phyloP scores from a whole-genome alignment of 2,797 vertebrate genomes.

The Tiaroga cobitis region DNA sequence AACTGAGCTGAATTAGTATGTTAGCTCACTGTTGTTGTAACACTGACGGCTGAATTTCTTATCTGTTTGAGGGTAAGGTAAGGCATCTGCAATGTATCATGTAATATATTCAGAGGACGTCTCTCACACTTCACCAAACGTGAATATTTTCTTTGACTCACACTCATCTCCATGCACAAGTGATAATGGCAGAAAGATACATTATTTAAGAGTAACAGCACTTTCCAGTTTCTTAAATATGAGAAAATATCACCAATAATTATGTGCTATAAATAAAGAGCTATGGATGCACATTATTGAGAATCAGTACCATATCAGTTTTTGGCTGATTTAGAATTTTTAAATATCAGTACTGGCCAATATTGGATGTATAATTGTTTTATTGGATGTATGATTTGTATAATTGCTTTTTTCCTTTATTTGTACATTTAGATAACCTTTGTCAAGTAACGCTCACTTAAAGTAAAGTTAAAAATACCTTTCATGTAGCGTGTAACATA shows the following conservation, averaged over 20 bases:
- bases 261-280: neutral
- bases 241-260: neutral
- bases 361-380: neutral
- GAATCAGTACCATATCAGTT: neutral
- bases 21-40: constrained; percentile 23
- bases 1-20: constrained; percentile 14
- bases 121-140: neutral
- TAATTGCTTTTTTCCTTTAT: neutral
- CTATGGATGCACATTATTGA: neutral
- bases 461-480: too few species aligned
- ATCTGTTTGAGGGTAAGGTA: constrained; percentile 40
- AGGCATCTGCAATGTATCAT: constrained; percentile 39
- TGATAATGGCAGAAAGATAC: neutral
- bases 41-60: constrained; percentile 24
- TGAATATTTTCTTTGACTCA: neutral
- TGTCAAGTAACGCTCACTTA: neutral
- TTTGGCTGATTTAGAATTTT: neutral
- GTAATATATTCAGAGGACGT: neutral
- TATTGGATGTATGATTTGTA: neutral
- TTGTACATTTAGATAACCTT: neutral
- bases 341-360: neutral
- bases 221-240: neutral
- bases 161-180: neutral
- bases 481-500: too few species aligned
- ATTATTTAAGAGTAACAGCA: constrained; percentile 28